These are phyloP conservation scores for Macropis europaea DNA, from an alignment of 2,888 invertebrate species.

Conservation along the genomic window DNA sequence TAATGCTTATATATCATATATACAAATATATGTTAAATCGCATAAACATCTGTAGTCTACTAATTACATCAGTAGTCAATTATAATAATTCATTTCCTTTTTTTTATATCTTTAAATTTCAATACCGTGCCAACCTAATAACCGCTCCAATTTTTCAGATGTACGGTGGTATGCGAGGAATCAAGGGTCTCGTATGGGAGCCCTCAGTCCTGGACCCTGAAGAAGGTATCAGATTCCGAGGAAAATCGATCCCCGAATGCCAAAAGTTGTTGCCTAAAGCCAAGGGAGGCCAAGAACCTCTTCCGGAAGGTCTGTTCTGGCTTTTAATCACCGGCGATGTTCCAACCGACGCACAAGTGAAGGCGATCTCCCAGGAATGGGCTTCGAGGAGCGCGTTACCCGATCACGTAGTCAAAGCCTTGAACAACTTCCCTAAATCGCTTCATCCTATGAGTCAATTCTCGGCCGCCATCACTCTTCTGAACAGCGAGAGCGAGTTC, in stretches of 20 bases:
- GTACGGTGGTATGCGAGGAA: slow-evolving; percentile 98
- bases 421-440: slow-evolving; percentile 93
- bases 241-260: slow-evolving; percentile 95
- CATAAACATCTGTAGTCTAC: no score
- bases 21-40: no score
- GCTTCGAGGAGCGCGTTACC: slow-evolving; percentile 89
- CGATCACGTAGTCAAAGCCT: slow-evolving; percentile 94
- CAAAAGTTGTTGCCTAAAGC: slow-evolving; percentile 93
- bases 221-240: slow-evolving; percentile 97
- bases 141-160: slow-evolving; percentile 83
- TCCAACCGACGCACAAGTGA: slow-evolving; percentile 89
- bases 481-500: slow-evolving; percentile 96
- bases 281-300: slow-evolving; percentile 89
- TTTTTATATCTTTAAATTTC: no score
- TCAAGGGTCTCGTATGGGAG: slow-evolving; percentile 96
- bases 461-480: slow-evolving; percentile 93
- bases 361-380: slow-evolving; percentile 81
- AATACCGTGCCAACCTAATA: no score
- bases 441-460: slow-evolving; percentile 98
- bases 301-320: slow-evolving; percentile 98
- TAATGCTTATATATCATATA: no score
- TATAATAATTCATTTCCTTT: no score
- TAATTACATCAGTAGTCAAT: no score
- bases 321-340: slow-evolving; percentile 93
- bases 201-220: slow-evolving; percentile 97